Evolutionary conservation across 2,113 vertebrate species (phyloP), one percentile per base, ranked within the genome.

Genomic region (Phyllostomus hastatus): DNA sequence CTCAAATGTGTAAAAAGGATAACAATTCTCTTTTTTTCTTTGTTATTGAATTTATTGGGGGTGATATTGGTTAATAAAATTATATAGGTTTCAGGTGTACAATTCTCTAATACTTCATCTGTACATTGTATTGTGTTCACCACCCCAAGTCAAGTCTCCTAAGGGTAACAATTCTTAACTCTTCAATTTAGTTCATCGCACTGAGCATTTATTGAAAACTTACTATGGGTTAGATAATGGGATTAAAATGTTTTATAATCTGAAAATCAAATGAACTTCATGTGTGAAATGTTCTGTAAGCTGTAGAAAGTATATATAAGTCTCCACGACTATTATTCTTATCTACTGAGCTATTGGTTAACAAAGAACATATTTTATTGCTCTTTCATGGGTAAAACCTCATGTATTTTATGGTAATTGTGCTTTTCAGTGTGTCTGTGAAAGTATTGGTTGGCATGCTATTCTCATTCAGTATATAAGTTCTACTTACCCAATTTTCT

Each of bases 281-380:
- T 73, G 17, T 57, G 41, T 75, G 12, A 84, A 80, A 84, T 83
- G 1, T 52, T 87, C 83, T 90, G 0, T 70, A 75, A 86, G 4
- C 8, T 95, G 9, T 48, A 72, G 41, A 94, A 83, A 83, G 33
- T 66, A 35, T 41, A 59, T 24, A 9, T 43, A 81, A 76, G 5
- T 82, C n/a, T 87, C 46, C 59, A 10, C 35, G 38, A 64, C n/a
- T 61, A 15, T 91, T 90, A 64, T 43, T 87, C 54, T 75, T 59
- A 52, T 24, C 50, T 91, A 31, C 76, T 80, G 50, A 92, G 75
- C 70, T 69, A 70, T 46, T 90, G 33, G 57, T 79, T 95, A 96
- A 90, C 75, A 94, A 80, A 92, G 70, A 48, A 81, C 90, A 82
- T 69, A 26, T 38, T 86, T 96, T 87, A 66, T 90, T 92, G 7